These are phyloP conservation scores for Idaea biselata DNA, from an alignment of 2,888 invertebrate species.

Conservation along the genomic window DNA sequence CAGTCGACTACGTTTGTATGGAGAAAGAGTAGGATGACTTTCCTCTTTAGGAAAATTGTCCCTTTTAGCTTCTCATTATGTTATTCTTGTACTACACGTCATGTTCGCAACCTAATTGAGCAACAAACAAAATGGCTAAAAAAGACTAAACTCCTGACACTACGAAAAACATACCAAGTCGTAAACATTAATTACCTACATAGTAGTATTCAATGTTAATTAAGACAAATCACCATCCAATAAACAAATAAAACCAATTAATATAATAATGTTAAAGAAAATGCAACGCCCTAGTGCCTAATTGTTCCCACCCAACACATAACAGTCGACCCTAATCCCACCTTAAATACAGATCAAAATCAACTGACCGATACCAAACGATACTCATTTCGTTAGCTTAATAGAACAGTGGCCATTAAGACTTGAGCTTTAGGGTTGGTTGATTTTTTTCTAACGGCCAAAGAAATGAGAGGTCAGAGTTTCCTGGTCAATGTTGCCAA, in stretches of 20 bases:
- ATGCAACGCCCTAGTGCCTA: slow-evolving; percentile 44
- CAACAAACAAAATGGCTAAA: too few relatives aligned
- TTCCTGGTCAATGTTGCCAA: slow-evolving; percentile 34
- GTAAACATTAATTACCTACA: too few relatives aligned
- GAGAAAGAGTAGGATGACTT: too few relatives aligned
- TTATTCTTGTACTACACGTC: too few relatives aligned
- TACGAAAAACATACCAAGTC: too few relatives aligned
- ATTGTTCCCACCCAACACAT: slow-evolving; percentile 20
- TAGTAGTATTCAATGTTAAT: slow-evolving; percentile 26
- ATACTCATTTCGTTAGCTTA: slow-evolving; percentile 42
- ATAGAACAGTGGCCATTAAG: slow-evolving; percentile 34
- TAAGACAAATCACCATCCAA: slow-evolving; percentile 43
- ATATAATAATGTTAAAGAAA: slow-evolving; percentile 47
- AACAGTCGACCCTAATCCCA: slow-evolving; percentile 25
- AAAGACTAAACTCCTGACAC: too few relatives aligned
- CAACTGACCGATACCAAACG: slow-evolving; percentile 19
- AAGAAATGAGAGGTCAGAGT: slow-evolving; percentile 15
- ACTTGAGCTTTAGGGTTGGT: slow-evolving; percentile 29
- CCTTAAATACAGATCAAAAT: slow-evolving; percentile 31
- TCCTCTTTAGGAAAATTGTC: too few relatives aligned
- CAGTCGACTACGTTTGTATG: too few relatives aligned
- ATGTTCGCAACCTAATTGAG: too few relatives aligned
- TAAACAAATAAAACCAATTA: slow-evolving; percentile 52
- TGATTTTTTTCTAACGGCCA: slow-evolving; percentile 2
- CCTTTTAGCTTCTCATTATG: too few relatives aligned